Base-by-base conservation (phyloP, 2,113 vertebrate species). In the Aspidoscelis tigris region DNA sequence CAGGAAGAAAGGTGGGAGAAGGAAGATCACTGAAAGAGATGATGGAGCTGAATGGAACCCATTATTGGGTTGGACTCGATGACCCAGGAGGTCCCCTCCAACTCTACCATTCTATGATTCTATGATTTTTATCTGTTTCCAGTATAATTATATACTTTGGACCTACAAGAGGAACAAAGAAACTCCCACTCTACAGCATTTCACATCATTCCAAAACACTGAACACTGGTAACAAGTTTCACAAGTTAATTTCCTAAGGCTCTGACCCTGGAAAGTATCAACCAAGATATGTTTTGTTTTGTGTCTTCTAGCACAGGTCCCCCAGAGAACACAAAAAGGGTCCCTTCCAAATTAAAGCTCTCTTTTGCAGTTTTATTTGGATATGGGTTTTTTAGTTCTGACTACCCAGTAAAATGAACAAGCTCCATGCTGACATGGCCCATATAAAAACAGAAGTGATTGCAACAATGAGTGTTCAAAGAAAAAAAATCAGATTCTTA, bases 71-170 rank as follows among this genome's bases (percentile, higher is more conserved):
- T n/a, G n/a, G n/a, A n/a, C n/a, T n/a, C n/a, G n/a, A n/a, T n/a
- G n/a, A n/a, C n/a, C n/a, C n/a, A n/a, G n/a, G n/a, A n/a, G n/a
- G n/a, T n/a, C n/a, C n/a, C n/a, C n/a, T n/a, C n/a, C n/a, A n/a
- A n/a, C n/a, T n/a, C n/a, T n/a, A n/a, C n/a, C n/a, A n/a, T n/a
- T n/a, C n/a, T n/a, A n/a, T n/a, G n/a, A n/a, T n/a, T n/a, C n/a
- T n/a, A n/a, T n/a, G n/a, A n/a, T 72, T 79, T 73, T 41, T 79
- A 73, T 65, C 21, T 73, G 53, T 47, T 86, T 72, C 74, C 44
- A 78, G 53, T 72, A 66, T 65, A 71, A 82, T 66, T 68, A 82
- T 33, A 53, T 33, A 68, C 22, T 58, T 43, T 73, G 70, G 41
- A 66, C 44, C 43, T n/a, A 72, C 26, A 50, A 41, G 64, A 72